phyloP scores from a whole-genome alignment of 2,888 invertebrate genomes.

The Epinotia demarniana region DNA sequence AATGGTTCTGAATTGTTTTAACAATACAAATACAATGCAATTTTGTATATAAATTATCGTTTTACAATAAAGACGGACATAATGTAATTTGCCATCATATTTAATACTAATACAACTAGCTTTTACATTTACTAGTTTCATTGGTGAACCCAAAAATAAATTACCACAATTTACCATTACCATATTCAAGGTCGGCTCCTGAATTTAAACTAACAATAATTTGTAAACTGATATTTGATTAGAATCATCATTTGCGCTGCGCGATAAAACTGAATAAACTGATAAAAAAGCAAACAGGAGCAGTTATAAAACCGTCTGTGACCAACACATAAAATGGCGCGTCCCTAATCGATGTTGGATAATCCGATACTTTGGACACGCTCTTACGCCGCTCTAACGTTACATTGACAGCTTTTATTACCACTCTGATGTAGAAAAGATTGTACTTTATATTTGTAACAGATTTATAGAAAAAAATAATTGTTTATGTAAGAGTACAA shows the following conservation, averaged over 20 bases:
- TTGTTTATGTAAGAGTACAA: neutral
- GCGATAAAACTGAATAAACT: neutral
- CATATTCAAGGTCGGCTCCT: neutral
- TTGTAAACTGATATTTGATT: neutral
- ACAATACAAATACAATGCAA: too few species aligned
- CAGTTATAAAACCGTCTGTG: constrained; percentile 49
- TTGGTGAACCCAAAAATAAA: too few species aligned
- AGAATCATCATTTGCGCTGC: neutral
- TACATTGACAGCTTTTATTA: constrained; percentile 25
- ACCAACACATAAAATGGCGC: constrained; percentile 50
- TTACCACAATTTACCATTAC: neutral
- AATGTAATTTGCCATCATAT: too few species aligned
- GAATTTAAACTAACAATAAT: neutral
- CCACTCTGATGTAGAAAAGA: constrained; percentile 13
- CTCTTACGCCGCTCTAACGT: constrained; percentile 45
- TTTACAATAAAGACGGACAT: too few species aligned
- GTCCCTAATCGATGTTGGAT: constrained; percentile 50
- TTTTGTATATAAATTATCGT: too few species aligned
- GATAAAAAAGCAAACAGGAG: constrained; percentile 33
- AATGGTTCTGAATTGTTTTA: too few species aligned
- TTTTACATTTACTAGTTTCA: too few species aligned
- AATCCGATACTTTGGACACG: constrained; percentile 46
- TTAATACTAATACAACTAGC: too few species aligned
- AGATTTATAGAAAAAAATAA: constrained; percentile 5
- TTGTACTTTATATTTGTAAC: constrained; percentile 27